Conservation (phyloP, 2,113 vertebrate genomes). For the Carassius gibelio region DNA sequence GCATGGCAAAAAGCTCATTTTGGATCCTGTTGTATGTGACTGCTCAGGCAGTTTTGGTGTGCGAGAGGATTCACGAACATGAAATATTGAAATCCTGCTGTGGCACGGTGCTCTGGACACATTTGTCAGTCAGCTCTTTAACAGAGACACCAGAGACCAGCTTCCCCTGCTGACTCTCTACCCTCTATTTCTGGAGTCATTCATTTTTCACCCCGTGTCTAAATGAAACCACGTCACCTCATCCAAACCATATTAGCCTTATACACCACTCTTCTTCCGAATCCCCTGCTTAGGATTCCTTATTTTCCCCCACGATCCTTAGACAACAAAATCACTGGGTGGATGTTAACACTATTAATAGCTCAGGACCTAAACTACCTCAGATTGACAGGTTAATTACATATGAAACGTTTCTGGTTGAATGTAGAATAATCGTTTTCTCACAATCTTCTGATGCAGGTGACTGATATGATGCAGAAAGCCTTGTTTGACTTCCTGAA, state of each 20-base stretch:
- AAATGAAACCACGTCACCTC: slow-evolving; percentile 60
- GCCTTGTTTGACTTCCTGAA: slow-evolving; percentile 89
- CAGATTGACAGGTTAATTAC: slow-evolving; percentile 1
- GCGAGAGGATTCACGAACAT: slow-evolving; percentile 1
- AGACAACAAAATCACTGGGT: slow-evolving; percentile 24
- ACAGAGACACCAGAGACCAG: background rate
- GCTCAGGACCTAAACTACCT: background rate
- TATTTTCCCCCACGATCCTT: background rate
- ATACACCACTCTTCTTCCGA: slow-evolving; percentile 6
- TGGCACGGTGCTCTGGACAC: background rate
- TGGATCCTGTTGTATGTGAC: background rate
- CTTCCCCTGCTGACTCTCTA: slow-evolving; percentile 5
- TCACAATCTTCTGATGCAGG: slow-evolving; percentile 71
- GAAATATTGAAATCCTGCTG: slow-evolving; percentile 12
- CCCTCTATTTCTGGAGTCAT: slow-evolving; percentile 57
- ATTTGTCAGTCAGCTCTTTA: slow-evolving; percentile 30
- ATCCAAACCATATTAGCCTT: slow-evolving; percentile 30
- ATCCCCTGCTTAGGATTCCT: background rate
- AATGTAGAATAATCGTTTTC: background rate
- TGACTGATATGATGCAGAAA: slow-evolving; percentile 90
- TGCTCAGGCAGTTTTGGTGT: background rate
- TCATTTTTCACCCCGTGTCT: slow-evolving; percentile 64
- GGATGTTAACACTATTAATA: slow-evolving; percentile 21
- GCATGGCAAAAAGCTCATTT: background rate
- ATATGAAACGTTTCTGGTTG: background rate